A percentile compares a stretch with the other conserved stretches of the same genome.
Conservation (phyloP, 2,888 invertebrate genomes). For the Cephus nigrinus region DNA sequence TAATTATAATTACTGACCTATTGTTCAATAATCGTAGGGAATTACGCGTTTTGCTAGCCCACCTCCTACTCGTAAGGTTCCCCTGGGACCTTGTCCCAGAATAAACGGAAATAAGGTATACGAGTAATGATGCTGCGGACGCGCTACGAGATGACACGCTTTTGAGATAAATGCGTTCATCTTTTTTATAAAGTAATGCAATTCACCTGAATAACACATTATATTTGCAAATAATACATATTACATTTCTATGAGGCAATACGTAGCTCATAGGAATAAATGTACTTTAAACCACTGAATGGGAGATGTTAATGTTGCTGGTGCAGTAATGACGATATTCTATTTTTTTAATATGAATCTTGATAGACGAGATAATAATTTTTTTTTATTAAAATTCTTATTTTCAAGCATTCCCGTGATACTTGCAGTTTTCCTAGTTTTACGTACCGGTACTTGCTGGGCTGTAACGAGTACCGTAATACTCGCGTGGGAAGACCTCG, state of each 20-base stretch:
- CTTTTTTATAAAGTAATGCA: not conserved
- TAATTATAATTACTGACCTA: not conserved
- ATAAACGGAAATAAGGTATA: not conserved
- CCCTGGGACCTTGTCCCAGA: not conserved
- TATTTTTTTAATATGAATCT: not conserved
- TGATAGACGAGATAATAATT: not conserved
- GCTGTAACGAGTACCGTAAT: not conserved
- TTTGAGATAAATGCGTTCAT: not conserved
- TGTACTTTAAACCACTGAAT: not conserved
- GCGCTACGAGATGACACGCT: not conserved
- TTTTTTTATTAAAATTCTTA: not conserved
- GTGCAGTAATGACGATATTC: not conserved
- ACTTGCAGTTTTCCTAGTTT: not conserved
- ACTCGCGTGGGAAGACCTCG: conserved; percentile 26
- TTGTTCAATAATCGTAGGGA: not conserved
- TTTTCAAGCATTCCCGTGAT: not conserved
- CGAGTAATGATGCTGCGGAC: not conserved
- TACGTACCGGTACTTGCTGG: not conserved
- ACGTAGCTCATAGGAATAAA: not conserved
- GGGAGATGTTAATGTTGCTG: not conserved
- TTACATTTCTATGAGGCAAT: not conserved
- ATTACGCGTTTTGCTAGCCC: not conserved
- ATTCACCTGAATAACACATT: not conserved
- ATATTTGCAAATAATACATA: not conserved
- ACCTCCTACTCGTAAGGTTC: not conserved